Conservation (phyloP, 2,888 invertebrate genomes). For the Caenorhabditis sp. region DNA sequence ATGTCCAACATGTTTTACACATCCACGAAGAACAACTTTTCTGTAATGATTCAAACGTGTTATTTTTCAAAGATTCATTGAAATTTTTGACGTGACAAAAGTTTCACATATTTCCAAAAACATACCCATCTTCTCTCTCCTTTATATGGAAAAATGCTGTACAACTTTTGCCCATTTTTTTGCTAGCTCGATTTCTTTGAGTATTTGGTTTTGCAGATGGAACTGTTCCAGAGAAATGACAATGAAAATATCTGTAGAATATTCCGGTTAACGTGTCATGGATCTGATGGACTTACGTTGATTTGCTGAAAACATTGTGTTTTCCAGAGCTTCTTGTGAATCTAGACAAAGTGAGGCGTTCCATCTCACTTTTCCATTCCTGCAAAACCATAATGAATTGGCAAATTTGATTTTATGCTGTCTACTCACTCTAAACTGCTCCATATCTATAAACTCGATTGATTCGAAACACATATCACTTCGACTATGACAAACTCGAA, state of each 20-base stretch:
- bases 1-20: conserved; percentile 52
- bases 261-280: no score
- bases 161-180: conserved; percentile 51
- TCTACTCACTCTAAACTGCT: conserved; percentile 29
- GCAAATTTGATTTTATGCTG: no score
- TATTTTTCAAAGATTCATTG: no score
- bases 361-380: conserved; percentile 34
- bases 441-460: conserved; percentile 26
- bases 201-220: conserved; percentile 1
- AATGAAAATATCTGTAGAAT: conserved; percentile 45
- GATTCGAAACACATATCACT: conserved; percentile 33
- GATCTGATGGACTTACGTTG: conserved; percentile 10
- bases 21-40: conserved; percentile 44
- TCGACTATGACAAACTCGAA: conserved; percentile 19
- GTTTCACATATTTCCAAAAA: background rate
- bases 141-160: conserved; percentile 53
- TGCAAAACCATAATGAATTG: no score
- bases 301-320: conserved; percentile 20
- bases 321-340: conserved; percentile 37
- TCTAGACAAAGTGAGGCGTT: conserved; percentile 32
- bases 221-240: conserved; percentile 40
- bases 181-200: conserved; percentile 35
- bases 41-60: conserved; percentile 27
- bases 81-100: no score
- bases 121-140: conserved; percentile 46